Evolutionary conservation across 2,888 invertebrate genomes (phyloP), one percentile per base, ranked within the genome.

Genomic region (Busseola fusca): DNA sequence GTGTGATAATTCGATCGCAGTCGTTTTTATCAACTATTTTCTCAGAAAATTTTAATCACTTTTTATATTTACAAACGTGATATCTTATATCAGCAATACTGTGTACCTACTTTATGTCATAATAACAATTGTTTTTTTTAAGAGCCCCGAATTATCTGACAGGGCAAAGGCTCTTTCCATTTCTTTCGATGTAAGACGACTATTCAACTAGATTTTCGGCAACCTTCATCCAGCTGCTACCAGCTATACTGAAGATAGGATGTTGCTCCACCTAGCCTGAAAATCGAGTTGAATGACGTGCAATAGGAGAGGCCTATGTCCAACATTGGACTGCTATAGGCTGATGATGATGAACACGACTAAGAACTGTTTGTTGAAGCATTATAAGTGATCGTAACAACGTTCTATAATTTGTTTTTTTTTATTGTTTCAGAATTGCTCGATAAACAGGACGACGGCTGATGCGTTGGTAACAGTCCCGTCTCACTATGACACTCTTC

Each of bases 391-490:
- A n/a, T 4, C n/a, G 10, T 45, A 16, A 21, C 30, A 30, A 45
- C n/a, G 30, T n/a, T 25, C 27, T 63, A 30, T 66, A 64, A 64
- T 42, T 48, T 1, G 52, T 18, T 48, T 10, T 27, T 62, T 74
- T 40, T 63, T 40, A 72, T 87, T 87, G 74, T 96, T 95, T 27
- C 94, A 97, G 95, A 98, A 98, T 91, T 98, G 98, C 90, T 97
- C 97, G 65, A 96, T 97, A 69, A 96, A 93, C 84, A 95, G 98
- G 56, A 97, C 96, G 14, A 92, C 97, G 4, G 97, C 97, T 40
- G 98, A 98, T 82, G 98, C 98, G 6, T 92, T 98, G 73, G 92
- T 97, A 72, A 98, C 98, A 0, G 97, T 98, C 34, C 98, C 98
- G 1, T 97, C 97, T 5, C 98, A 98, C 93, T 97, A 96, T 88